These are phyloP conservation scores for Drosophila bipectinata DNA, from an alignment of 1,140 invertebrate species.

Conservation along the genomic window DNA sequence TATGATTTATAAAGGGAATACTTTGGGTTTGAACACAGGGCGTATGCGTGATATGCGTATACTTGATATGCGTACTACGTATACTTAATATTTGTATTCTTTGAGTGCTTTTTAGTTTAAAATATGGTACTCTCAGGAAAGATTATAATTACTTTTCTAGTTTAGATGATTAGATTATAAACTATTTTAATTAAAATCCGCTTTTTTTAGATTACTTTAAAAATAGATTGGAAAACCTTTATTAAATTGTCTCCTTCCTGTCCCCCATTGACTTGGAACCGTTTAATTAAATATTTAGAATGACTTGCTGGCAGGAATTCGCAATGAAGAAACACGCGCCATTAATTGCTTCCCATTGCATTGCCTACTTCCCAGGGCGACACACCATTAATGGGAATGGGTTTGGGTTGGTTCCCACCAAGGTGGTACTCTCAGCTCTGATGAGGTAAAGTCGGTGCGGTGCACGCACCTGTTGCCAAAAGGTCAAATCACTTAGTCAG, in stretches of 20 bases:
- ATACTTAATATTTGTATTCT: too few species aligned
- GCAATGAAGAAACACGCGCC: conserved; percentile 41
- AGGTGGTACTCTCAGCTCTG: not conserved
- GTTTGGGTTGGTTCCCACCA: not conserved
- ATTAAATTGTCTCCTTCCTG: not conserved
- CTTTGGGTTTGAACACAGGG: not conserved
- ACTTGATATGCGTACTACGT: too few species aligned
- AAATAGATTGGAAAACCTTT: not conserved
- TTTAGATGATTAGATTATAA: too few species aligned
- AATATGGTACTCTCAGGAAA: too few species aligned
- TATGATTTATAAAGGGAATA: not conserved
- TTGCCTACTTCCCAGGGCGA: conserved; percentile 21
- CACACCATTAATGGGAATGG: not conserved
- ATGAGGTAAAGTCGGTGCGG: conserved; percentile 2
- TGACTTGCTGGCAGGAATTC: not conserved
- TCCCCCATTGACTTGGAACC: not conserved
- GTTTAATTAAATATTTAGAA: conserved; percentile 36
- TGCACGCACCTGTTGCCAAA: conserved; percentile 73
- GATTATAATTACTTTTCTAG: too few species aligned
- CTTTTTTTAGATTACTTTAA: too few species aligned
- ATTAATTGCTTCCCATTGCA: conserved; percentile 45
- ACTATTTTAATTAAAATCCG: too few species aligned
- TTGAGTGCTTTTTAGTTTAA: too few species aligned
- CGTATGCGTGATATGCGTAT: not conserved
- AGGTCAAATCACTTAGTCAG: conserved; percentile 65